These are phyloP conservation scores for Lonchura striata DNA, from an alignment of 2,113 vertebrate species.

Conservation along the genomic window DNA sequence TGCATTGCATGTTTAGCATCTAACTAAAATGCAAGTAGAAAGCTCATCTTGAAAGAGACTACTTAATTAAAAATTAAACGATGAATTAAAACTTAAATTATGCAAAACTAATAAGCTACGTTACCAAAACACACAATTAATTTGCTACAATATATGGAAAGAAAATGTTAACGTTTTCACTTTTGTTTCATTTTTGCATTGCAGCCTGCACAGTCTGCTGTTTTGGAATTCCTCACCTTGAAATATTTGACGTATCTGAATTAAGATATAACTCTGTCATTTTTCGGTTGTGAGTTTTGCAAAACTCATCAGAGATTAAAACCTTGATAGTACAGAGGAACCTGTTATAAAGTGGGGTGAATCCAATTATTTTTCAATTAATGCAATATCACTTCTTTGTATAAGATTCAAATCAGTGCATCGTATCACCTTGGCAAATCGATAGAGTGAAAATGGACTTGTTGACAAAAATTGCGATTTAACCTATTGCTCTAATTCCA, in stretches of 20 bases:
- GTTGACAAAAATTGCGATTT: slow-evolving; percentile 41
- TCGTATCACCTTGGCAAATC: slow-evolving; percentile 36
- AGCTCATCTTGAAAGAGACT: slow-evolving; percentile 72
- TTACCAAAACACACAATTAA: slow-evolving; percentile 77
- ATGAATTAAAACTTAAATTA: slow-evolving; percentile 83
- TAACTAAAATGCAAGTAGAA: slow-evolving; percentile 65
- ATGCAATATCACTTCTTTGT: slow-evolving; percentile 13
- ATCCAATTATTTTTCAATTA: slow-evolving; percentile 53
- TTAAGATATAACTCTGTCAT: slow-evolving; percentile 59
- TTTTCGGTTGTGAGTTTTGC: slow-evolving; percentile 53
- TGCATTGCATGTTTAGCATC: slow-evolving; percentile 57
- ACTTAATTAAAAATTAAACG: slow-evolving; percentile 82
- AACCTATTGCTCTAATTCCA: slow-evolving; percentile 22
- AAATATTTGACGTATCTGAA: slow-evolving; percentile 47
- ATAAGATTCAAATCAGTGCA: slow-evolving; percentile 51
- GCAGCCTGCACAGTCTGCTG: slow-evolving; percentile 19
- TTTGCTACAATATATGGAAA: slow-evolving; percentile 62
- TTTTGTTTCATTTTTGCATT: slow-evolving; percentile 65
- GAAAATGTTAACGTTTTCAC: slow-evolving; percentile 61
- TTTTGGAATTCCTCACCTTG: slow-evolving; percentile 56
- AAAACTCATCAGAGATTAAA: slow-evolving; percentile 64
- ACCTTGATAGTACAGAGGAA: slow-evolving; percentile 13
- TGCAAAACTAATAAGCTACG: slow-evolving; percentile 79
- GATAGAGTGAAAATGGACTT: slow-evolving; percentile 37
- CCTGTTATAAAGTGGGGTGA: background rate